Conservation (phyloP, 2,888 invertebrate genomes). For the Spicauda simplicius region DNA sequence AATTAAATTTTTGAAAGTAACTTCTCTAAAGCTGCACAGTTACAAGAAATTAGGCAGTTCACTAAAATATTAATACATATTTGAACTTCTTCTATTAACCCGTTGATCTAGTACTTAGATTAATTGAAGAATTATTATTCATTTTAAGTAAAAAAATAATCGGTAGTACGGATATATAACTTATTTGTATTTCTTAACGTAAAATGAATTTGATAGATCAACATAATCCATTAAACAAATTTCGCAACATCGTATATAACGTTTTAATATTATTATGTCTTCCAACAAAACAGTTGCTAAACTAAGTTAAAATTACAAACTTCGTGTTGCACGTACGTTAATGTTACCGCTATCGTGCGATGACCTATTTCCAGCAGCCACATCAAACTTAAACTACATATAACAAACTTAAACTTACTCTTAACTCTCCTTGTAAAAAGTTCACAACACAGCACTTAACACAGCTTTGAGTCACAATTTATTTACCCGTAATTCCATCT, state of each 20-base stretch:
- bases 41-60: too few species aligned
- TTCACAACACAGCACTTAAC: constrained; percentile 42
- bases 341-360: constrained; percentile 41
- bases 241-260: too few species aligned
- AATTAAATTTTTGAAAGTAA: too few species aligned
- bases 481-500: constrained; percentile 15
- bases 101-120: too few species aligned
- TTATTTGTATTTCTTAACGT: background rate
- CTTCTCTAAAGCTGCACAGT: too few species aligned
- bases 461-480: constrained; percentile 36
- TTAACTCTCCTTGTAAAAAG: constrained; percentile 23
- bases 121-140: too few species aligned
- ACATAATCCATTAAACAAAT: background rate
- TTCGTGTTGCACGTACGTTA: constrained; percentile 25
- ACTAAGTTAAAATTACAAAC: constrained; percentile 35
- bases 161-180: too few species aligned
- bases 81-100: too few species aligned
- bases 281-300: constrained; percentile 28
- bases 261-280: background rate
- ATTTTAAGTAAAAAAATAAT: too few species aligned
- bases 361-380: constrained; percentile 39
- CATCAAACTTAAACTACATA: constrained; percentile 32
- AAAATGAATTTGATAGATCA: background rate
- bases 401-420: constrained; percentile 41
- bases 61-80: too few species aligned